Evolutionary conservation across 2,113 vertebrate species (phyloP).

Genomic region (Myotis davidii): DNA sequence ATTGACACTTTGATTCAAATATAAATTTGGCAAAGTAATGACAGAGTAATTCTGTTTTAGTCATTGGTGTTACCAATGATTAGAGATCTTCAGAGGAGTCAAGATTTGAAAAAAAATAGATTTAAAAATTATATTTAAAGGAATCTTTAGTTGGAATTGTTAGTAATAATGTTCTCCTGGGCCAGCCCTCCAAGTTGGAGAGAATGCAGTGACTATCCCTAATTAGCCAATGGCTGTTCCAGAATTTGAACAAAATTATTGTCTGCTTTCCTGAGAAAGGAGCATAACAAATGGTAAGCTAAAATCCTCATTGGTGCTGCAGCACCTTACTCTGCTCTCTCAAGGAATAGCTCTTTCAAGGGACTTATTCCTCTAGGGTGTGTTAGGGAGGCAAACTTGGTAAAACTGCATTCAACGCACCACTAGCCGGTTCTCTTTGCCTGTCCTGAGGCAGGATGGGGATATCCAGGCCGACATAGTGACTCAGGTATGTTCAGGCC

Average conservation of each 20-base stretch:
- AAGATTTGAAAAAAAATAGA: not conserved
- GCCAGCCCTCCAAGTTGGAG: not conserved
- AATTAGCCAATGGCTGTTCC: not conserved
- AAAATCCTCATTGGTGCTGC: not conserved
- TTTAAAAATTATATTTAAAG: slow-evolving; percentile 43
- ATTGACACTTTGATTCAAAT: slow-evolving; percentile 31
- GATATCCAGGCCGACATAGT: not conserved
- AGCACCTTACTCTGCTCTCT: not conserved
- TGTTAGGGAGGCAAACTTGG: not conserved
- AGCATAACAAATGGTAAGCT: not conserved
- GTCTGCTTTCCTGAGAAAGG: not conserved
- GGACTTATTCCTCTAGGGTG: not conserved
- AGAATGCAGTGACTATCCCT: not conserved
- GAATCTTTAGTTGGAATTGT: not conserved
- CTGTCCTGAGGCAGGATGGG: not conserved
- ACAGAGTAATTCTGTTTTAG: slow-evolving; percentile 26
- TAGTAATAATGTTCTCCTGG: not conserved
- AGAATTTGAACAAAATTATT: not conserved
- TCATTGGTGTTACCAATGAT: slow-evolving; percentile 16
- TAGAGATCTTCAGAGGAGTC: not conserved
- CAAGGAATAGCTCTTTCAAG: not conserved
- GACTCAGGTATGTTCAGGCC: not conserved
- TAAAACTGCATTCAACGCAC: not conserved
- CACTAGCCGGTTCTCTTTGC: not conserved
- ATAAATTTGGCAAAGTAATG: slow-evolving; percentile 30